Evolutionary conservation across 2,888 invertebrate species (phyloP), one percentile per base, ranked within the genome.

Genomic region (Metallyticus violacea): DNA sequence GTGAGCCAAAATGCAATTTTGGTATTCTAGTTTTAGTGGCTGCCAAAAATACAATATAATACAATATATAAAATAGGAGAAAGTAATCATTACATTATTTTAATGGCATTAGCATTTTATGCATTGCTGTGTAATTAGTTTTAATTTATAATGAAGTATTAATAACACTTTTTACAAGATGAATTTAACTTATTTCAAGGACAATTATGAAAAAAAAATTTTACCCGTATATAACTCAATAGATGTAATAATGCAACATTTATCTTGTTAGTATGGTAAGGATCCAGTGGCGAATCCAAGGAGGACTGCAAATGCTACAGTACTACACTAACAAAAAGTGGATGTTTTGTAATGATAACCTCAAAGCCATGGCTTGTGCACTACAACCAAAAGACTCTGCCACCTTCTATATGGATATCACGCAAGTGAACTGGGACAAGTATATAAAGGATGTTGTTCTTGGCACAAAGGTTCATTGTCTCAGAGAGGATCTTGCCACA

Each of bases 261-360:
- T 15, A 40, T 40, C 0, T 62, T 62, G 88, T 80, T 88, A 93
- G 92, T 87, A 91, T 93, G 91, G 92, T 93, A 79, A 91, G 91
- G 87, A 90, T 92, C 78, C 92, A 92, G 88, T 90, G 91, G 87
- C 91, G 91, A 86, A 90, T 93, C 27, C 92, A 92, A 88, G 90
- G 91, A 85, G 91, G 92, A 2, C 90, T 93, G 87, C 90, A 90
- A 79, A 90, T 91, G 76, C 89, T 93, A 88, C 91, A 92, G 85
- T 93, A 92, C 90, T 93, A 93, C 90, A 93, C 92, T 4, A 91
- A 91, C 29, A 91, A 92, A 85, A 91, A 92, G 81, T 93, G 93
- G 93, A 90, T 91, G 80, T 93, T 93, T 91, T 91, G 90, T 86
- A 90, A 89, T 80, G 89, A 89, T 40, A 90, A 90, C 85, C 89